Evolutionary conservation across 2,113 vertebrate species (phyloP).

Genomic region (Neogobius melanostomus): DNA sequence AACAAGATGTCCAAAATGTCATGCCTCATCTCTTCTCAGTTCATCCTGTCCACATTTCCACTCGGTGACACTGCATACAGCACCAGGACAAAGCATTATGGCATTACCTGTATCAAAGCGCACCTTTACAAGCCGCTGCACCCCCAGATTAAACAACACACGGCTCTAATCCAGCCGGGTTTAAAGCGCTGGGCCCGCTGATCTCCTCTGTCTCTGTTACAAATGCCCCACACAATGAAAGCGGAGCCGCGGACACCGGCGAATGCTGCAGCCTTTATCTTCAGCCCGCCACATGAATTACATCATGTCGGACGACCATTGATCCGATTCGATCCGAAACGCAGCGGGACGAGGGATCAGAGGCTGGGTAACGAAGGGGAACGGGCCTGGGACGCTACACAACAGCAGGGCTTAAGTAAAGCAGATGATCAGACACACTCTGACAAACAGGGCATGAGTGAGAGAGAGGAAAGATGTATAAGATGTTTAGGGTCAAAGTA

Average conservation of each 20-base stretch:
- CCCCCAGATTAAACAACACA: slow-evolving; percentile 32
- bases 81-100: not conserved
- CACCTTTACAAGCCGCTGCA: slow-evolving; percentile 22
- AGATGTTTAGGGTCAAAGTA: no score
- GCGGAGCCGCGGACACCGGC: slow-evolving; percentile 15
- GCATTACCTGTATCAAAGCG: slow-evolving; percentile 36
- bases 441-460: no score
- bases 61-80: not conserved
- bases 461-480: no score
- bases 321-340: slow-evolving; percentile 30
- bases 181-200: slow-evolving; percentile 19
- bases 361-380: slow-evolving; percentile 42
- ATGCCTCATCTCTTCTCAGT: no score
- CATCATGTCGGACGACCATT: slow-evolving; percentile 34
- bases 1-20: no score
- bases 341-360: slow-evolving; percentile 32
- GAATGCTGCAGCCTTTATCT: slow-evolving; percentile 35
- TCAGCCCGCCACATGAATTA: slow-evolving; percentile 26
- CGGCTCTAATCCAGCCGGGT: slow-evolving; percentile 37
- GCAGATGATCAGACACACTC: not conserved
- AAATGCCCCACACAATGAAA: slow-evolving; percentile 21
- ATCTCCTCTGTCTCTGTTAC: slow-evolving; percentile 12
- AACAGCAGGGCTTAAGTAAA: slow-evolving; percentile 5
- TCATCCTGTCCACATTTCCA: not conserved
- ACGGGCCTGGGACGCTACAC: slow-evolving; percentile 6